Evolutionary conservation across 2,797 vertebrate genomes (phyloP), one percentile per base, ranked within the genome.

Genomic region (Trematomus bernacchii): DNA sequence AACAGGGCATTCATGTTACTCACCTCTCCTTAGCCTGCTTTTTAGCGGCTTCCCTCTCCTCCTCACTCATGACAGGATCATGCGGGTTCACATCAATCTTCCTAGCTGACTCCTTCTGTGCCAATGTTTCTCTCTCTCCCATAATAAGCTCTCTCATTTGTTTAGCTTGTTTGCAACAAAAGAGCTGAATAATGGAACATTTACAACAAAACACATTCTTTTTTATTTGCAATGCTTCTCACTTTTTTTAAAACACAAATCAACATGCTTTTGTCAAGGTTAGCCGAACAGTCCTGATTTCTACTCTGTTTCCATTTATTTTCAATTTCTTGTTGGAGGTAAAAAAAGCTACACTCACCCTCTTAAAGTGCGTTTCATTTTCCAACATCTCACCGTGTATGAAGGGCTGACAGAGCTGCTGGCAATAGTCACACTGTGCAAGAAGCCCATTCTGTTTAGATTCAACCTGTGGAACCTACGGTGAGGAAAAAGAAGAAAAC

Each of bases 331-430:
- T 21, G 21, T 46, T 15, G 10, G 40, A 54, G 65, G 40, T 65
- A 80, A 85, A 37, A 86, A 64, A 84, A 79, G 61, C 57, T 16
- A 3, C 47, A 43, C 77, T 80, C 79, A 82, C 86, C 68, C 69
- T 72, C 67, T 81, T 74, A 66, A 75, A 79, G 67, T 69, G 51
- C 23, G 60, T 77, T 79, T 78, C 63, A 82, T 77, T 86, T 79
- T 73, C 68, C 58, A 73, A 57, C 48, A 75, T 71, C 77, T 82
- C 66, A 11, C 44, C 4, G 43, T 23, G 52, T 63, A 47, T 62
- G 53, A 92, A 85, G 51, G 70, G 79, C 85, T 88, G 82, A 77
- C 57, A 85, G 71, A 77, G 81, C 79, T 89, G 70, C 74, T 72
- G 80, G 85, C 91, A 89, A 78, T 72, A 91, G 68, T 87, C 85